Base-by-base conservation (phyloP, 2,797 vertebrate genomes). In the Oophaga sylvatica region DNA sequence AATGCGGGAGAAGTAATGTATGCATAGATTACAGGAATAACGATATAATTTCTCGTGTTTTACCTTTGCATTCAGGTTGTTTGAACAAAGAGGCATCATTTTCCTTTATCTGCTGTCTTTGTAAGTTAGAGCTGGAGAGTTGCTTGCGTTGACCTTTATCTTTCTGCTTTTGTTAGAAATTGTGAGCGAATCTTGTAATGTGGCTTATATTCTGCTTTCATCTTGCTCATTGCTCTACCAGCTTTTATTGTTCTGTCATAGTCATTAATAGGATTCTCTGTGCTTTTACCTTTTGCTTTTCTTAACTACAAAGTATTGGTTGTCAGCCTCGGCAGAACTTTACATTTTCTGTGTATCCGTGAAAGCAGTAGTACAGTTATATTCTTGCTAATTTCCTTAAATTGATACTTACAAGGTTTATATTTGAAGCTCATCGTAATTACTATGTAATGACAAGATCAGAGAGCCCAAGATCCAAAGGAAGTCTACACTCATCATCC, bases 291-390 rank as follows among this genome's bases (percentile, higher is more conserved):
- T 88, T 88, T 77, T 84, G 57, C 65, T 84, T 84, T 88, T 85
- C 82, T 57, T 84, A 81, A 84, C 87, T 88, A 88, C 81, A 84
- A 84, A 88, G 87, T 73, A 84, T 31, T 88, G 81, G 87, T 88
- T 88, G 81, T 84, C 63, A 71, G 81, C 17, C 26, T 41, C 59
- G 11, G 59, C 22, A 45, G 71, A 68, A n/a, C 82, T 63, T 88
- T 88, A 65, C 76, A 75, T 88, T 84, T 78, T 81, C 68, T 63
- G 5, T 75, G 82, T 62, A 81, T 80, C 63, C 9, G 3, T 80
- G 82, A 84, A 83, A 79, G 65, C 87, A 48, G 67, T 63, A 48
- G 35, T 88, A 88, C 57, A 41, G 26, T 80, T 88, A 70, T 68
- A 60, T 41, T 71, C 77, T 78, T 88, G 63, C 45, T 83, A 78